Evolutionary conservation across 2,797 vertebrate species (phyloP), one percentile per base, ranked within the genome.

Genomic region (Bovichtus diacanthus): DNA sequence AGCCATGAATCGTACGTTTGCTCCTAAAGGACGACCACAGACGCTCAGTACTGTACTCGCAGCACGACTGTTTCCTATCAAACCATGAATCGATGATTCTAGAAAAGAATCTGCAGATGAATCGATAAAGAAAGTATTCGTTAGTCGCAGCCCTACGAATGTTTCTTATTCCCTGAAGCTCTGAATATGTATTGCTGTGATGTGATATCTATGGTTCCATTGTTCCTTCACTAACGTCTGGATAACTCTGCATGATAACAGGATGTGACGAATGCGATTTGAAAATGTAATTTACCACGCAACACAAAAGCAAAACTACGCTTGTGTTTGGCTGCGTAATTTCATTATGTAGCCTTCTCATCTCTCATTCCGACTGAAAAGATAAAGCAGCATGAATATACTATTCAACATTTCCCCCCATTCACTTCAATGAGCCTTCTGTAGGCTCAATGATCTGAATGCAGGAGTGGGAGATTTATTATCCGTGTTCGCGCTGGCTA

Each of bases 381-480:
- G 71, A 72, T 62, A 76, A 88, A 83, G 80, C 76, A 49, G 53
- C 74, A 53, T 78, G 65, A 84, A 82, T 70, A 74, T 49, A 51
- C 73, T 19, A 87, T 92, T 87, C 73, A 87, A 65, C 19, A 78
- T 41, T 10, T 44, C 18, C 46, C 41, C 58, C 34, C 50, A 15
- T 83, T 87, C 82, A 62, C 68, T 72, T 84, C 87, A 85, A 79
- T 68, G 74, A 82, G 80, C 36, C 62, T 41, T 92, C 84, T 83
- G 72, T 80, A 25, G 71, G 74, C 68, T 59, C 56, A 61, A 70
- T 68, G 68, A 65, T 74, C 38, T 86, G 73, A 87, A 82, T 84
- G 82, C 76, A 80, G 59, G 77, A 84, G 90, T 86, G 80, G 82
- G 88, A 87, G 87, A 93, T 93, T 92, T 92, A 93, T 90, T 74